phyloP scores from a whole-genome alignment of 2,797 vertebrate genomes.

The Otus scops region DNA sequence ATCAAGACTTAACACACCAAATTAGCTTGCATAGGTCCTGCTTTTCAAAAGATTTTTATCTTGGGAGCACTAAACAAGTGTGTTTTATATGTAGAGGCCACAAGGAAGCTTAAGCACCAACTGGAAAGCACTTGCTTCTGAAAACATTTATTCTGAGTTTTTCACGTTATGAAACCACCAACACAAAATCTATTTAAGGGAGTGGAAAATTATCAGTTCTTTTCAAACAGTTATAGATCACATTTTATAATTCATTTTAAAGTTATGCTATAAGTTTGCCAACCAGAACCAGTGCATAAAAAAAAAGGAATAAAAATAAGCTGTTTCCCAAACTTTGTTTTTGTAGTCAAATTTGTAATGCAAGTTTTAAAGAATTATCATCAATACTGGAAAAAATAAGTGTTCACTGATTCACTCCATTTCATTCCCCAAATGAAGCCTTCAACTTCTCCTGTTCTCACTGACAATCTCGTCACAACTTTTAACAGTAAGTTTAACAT shows the following conservation, averaged over 20 bases:
- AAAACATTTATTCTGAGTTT: neutral
- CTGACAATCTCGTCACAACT: neutral
- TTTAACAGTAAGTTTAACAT: neutral
- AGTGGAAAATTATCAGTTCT: neutral
- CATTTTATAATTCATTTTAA: neutral
- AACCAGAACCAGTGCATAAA: neutral
- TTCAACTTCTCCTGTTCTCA: neutral
- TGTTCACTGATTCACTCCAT: neutral
- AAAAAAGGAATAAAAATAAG: neutral
- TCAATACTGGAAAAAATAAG: neutral
- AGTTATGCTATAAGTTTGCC: neutral
- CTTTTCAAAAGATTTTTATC: neutral
- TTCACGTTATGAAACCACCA: neutral
- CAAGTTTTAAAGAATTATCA: neutral
- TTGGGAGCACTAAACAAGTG: neutral
- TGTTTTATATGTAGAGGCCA: rapidly evolving
- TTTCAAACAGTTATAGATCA: neutral
- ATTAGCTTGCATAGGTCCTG: neutral
- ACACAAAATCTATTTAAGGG: neutral
- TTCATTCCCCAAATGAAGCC: neutral
- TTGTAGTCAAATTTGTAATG: neutral
- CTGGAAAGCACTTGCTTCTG: neutral
- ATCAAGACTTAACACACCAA: neutral
- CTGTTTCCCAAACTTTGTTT: neutral
- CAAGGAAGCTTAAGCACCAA: neutral